A percentile compares a stretch with the other conserved stretches of the same genome.
Conservation (phyloP, 1,140 invertebrate genomes). For the Carposina sasakii region DNA sequence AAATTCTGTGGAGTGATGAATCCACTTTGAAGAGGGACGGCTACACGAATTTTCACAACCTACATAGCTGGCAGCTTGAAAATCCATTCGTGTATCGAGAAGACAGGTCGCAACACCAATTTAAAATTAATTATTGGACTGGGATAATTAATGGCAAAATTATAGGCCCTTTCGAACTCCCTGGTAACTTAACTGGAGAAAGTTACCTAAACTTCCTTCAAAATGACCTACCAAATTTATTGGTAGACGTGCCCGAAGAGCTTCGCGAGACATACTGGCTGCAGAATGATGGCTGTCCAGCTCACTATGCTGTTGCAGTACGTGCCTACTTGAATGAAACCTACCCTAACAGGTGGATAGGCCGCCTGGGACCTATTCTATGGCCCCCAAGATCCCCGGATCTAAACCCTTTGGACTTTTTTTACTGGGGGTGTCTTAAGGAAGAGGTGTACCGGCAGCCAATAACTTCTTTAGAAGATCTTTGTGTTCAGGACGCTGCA, state of each 20-base stretch:
- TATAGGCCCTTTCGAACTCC: constrained; percentile 17
- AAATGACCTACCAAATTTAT: constrained; percentile 15
- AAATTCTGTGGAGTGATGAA: constrained; percentile 10
- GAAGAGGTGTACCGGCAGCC: constrained; percentile 25
- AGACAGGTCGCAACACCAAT: neutral
- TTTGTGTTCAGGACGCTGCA: too few species aligned
- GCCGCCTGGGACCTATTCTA: constrained; percentile 19
- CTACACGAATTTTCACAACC: constrained; percentile 4
- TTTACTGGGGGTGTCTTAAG: constrained; percentile 26
- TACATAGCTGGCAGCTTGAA: constrained; percentile 5
- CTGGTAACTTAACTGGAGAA: constrained; percentile 11
- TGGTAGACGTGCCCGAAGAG: constrained; percentile 15
- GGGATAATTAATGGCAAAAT: constrained; percentile 1
- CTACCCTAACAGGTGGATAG: constrained; percentile 24
- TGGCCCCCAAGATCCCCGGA: constrained; percentile 27
- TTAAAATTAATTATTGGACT: constrained; percentile 10
- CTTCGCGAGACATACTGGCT: neutral
- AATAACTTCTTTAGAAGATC: constrained; percentile 5
- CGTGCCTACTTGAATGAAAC: constrained; percentile 11
- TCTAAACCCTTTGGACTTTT: constrained; percentile 28
- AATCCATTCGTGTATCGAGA: constrained; percentile 3
- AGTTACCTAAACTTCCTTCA: neutral
- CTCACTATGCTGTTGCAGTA: constrained; percentile 14
- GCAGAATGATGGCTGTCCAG: neutral
- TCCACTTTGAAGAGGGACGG: constrained; percentile 6